Percentiles rank a stretch among this genome's conserved stretches.
phyloP scores from a whole-genome alignment of 2,888 invertebrate species.

The Meganola albula region DNA sequence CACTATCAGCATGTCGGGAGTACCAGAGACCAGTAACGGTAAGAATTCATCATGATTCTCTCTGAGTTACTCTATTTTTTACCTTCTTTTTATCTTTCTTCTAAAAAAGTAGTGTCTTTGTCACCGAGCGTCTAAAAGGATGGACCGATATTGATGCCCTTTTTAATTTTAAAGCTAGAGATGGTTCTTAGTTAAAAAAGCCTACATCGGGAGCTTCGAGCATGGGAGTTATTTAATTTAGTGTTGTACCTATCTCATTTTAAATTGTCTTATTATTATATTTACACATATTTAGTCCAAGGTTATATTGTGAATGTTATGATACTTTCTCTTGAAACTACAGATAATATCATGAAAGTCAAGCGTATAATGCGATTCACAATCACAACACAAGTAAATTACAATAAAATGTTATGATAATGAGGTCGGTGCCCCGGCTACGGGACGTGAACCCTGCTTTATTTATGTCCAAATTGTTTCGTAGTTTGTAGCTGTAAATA shows the following conservation, averaged over 20 bases:
- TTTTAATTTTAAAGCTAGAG: too few species aligned
- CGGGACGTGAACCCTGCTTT: constrained; percentile 20
- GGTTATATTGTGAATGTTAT: too few species aligned
- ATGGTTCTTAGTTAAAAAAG: too few species aligned
- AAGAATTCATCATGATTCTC: too few species aligned
- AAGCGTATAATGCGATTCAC: constrained; percentile 16
- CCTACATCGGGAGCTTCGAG: too few species aligned
- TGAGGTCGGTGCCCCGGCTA: constrained; percentile 20
- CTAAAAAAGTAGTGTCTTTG: not conserved
- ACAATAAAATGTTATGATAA: constrained; percentile 31
- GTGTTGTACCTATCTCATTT: too few species aligned
- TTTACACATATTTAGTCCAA: too few species aligned
- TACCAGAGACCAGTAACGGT: constrained; percentile 77
- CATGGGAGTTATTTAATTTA: too few species aligned
- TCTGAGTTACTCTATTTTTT: too few species aligned
- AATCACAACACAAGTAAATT: constrained; percentile 25
- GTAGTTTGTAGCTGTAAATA: too few species aligned
- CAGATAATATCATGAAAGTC: constrained; percentile 6
- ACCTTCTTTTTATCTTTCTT: too few species aligned
- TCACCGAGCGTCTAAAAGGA: not conserved
- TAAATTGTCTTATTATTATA: too few species aligned
- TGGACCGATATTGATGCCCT: not conserved
- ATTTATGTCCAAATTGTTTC: constrained; percentile 16
- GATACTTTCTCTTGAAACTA: not conserved
- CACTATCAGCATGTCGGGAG: constrained; percentile 84